Evolutionary conservation across 2,797 vertebrate genomes (phyloP).

Genomic region (Takifugu ocellatus): DNA sequence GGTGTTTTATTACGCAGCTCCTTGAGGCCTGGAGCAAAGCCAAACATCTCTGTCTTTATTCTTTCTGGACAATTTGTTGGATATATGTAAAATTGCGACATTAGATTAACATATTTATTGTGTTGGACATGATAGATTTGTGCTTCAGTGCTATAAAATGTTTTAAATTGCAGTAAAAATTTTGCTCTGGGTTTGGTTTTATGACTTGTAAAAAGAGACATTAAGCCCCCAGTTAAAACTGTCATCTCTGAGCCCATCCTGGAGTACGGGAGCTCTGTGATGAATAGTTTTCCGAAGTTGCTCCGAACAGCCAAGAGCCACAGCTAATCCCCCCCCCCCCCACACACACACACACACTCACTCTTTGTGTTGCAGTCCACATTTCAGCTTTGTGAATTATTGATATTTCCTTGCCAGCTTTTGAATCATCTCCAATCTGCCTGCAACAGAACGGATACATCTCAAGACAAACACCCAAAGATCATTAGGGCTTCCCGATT

Average conservation of each 20-base stretch:
- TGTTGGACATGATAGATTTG: too few relatives aligned
- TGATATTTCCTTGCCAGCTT: constrained; percentile 59
- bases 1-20: too few relatives aligned
- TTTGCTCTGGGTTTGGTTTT: neutral
- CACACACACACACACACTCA: too few relatives aligned
- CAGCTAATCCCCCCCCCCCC: constrained; percentile 24
- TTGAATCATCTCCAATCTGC: constrained; percentile 56
- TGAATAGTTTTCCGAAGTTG: constrained; percentile 48
- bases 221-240: constrained; percentile 21
- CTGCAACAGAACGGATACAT: constrained; percentile 52
- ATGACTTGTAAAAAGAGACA: constrained; percentile 1
- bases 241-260: constrained; percentile 17
- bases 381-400: constrained; percentile 69
- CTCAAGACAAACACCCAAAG: constrained; percentile 17
- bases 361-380: constrained; percentile 33
- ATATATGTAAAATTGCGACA: too few relatives aligned
- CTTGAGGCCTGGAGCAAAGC: too few relatives aligned
- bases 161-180: too few relatives aligned
- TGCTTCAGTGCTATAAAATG: too few relatives aligned
- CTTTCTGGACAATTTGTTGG: too few relatives aligned
- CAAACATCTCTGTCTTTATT: too few relatives aligned
- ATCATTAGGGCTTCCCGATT: too few relatives aligned
- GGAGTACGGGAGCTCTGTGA: constrained; percentile 30
- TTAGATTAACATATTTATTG: too few relatives aligned
- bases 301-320: constrained; percentile 54